Base-by-base conservation (phyloP, 2,888 invertebrate species). In the Drosophila paracracens region DNA sequence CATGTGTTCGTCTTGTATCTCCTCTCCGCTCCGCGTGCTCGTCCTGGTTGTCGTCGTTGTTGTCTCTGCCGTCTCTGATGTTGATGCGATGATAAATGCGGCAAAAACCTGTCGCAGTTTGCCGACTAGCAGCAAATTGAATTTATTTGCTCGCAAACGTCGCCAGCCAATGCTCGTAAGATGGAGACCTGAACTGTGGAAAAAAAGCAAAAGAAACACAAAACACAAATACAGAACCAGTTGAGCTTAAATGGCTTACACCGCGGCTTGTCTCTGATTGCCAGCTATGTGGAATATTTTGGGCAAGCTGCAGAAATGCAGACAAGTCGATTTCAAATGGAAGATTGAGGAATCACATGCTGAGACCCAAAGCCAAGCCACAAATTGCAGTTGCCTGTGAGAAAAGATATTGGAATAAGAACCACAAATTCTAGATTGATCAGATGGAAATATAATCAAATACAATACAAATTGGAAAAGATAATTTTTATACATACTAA, bases 71-170 rank as follows among this genome's bases (percentile, higher is more conserved):
- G 67, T 62, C 65, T 67, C 65, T 70, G 76, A 66, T 70, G 82
- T 82, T 89, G 86, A 89, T 89, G 89, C 80, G 82, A 85, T 87
- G 86, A 87, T 87, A 87, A 87, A 87, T 89, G 89, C 89, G 79
- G 80, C 86, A 87, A 89, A 87, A 87, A 89, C 86, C 86, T 87
- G 86, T 87, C 86, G 86, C 89, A 62, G 81, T 70, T 79, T 75
- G 76, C 78, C 74, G 77, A 84, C 70, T 83, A 70, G 76, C 85
- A 73, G 85, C 89, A 86, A 86, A 86, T 86, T 86, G 86, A 86
- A 86, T 86, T 89, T 89, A 86, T 89, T 85, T 81, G 84, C 89
- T 86, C 67, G 81, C 81, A 76, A 83, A 76, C 67, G 73, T 76
- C 74, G 88, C 70, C 81, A 68, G 53, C 71, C 76, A 68, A 76